Conservation (phyloP, 2,797 vertebrate genomes). For the Scolopax bukidnonensis region DNA sequence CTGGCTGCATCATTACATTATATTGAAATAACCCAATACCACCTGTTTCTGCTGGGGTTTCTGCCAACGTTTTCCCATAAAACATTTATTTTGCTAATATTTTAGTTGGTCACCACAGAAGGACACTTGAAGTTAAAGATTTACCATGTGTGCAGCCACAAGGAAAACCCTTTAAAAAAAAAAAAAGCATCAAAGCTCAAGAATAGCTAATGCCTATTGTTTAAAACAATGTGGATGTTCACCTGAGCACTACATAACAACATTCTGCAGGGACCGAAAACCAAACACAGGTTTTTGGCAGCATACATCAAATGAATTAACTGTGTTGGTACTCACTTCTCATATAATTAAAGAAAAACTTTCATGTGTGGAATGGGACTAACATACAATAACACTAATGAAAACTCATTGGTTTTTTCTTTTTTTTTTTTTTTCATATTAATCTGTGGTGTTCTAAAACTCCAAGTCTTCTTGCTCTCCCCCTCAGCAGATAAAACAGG, state of each 20-base stretch:
- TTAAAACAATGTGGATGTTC: conserved; percentile 51
- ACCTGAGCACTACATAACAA: conserved; percentile 41
- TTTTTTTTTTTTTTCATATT: not conserved
- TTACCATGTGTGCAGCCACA: conserved; percentile 79
- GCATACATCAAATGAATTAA: conserved; percentile 48
- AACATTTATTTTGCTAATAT: conserved; percentile 88
- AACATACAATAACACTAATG: conserved; percentile 14
- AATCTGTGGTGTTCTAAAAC: conserved; percentile 4
- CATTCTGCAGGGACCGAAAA: conserved; percentile 32
- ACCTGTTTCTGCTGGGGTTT: conserved; percentile 87
- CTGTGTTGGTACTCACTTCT: conserved; percentile 41
- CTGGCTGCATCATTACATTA: conserved; percentile 93
- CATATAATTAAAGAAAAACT: conserved; percentile 38
- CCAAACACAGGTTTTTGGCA: conserved; percentile 56
- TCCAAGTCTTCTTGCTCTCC: not conserved
- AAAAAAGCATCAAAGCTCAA: conserved; percentile 6
- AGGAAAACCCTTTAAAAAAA: conserved; percentile 36
- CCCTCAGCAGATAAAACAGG: conserved; percentile 9
- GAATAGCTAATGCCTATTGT: conserved; percentile 58
- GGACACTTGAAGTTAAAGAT: conserved; percentile 85
- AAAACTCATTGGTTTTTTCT: not conserved
- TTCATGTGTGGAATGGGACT: conserved; percentile 2
- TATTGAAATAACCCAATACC: conserved; percentile 95
- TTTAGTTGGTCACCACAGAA: conserved; percentile 85
- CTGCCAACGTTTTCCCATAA: conserved; percentile 91